Base-by-base conservation (phyloP, 2,888 invertebrate species). In the Urechis unicinctus region DNA sequence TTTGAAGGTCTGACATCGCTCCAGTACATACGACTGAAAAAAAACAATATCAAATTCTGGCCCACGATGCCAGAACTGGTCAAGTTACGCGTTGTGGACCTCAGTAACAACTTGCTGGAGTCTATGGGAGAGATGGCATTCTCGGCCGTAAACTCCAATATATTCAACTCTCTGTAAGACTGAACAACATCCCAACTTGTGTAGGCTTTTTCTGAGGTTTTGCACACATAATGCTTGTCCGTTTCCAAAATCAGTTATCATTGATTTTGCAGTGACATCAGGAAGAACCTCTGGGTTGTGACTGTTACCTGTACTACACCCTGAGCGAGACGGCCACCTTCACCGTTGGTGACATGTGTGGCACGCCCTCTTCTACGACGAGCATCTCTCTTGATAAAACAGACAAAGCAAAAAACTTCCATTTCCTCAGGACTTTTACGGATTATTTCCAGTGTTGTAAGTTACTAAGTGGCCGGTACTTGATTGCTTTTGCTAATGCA, bases 381-480 rank as follows among this genome's bases (percentile, higher is more conserved):
- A 63, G 63, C 1, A 28, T 55, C 6, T 36, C 42, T 13, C 58
- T 66, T 44, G 55, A 54, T 25, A 43, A 47, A 1, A 25, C 53
- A 9, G 13, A 42, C 6, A 51, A 51, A 22, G 36, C 31, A 2
- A 52, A 41, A 9, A 6, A 53, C 6, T 43, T 47, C 26, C 61
- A 62, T 51, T 65, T 61, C 57, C 31, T 46, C 22, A 56, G 53
- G 17, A 55, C 48, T 21, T 50, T 53, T 48, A 41, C 43, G 30
- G 22, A 50, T 9, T 43, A 41, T 9, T 66, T 64, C 47, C 49
- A 57, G 6, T 66, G 66, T 30, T 60, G 66, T 66, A 55, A 59
- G 60, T 59, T n/a, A n/a, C n/a, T n/a, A n/a, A n/a, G n/a, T n/a
- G n/a, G n/a, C n/a, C n/a, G n/a, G n/a, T n/a, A n/a, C n/a, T n/a